These are phyloP conservation scores for Augochlora pura DNA, from an alignment of 1,140 invertebrate species.

Conservation along the genomic window DNA sequence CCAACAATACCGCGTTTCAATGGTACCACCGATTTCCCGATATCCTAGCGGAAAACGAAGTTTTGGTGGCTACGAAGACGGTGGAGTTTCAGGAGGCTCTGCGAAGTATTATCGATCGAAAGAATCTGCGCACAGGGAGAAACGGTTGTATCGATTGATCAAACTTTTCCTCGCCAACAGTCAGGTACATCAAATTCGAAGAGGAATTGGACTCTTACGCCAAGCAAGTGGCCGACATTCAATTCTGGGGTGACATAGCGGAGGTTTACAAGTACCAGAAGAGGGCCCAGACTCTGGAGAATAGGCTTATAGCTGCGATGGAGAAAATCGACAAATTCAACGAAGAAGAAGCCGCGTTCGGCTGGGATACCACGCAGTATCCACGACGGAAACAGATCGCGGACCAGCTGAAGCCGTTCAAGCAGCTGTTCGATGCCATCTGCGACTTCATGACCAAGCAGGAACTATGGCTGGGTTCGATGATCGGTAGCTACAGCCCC, in stretches of 20 bases:
- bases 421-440: conserved; percentile 92
- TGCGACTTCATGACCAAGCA: conserved; percentile 92
- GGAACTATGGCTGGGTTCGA: conserved; percentile 90
- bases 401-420: conserved; percentile 90
- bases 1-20: conserved; percentile 90
- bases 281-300: conserved; percentile 87
- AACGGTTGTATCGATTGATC: not conserved
- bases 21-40: conserved; percentile 91
- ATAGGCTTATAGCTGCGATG: conserved; percentile 85
- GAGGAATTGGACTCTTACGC: conserved; percentile 91
- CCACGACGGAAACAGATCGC: conserved; percentile 88
- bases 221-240: conserved; percentile 91
- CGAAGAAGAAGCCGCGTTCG: conserved; percentile 93
- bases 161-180: conserved; percentile 72
- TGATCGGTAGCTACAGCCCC: conserved; percentile 91
- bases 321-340: conserved; percentile 95
- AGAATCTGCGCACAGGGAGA: not conserved
- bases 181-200: conserved; percentile 85
- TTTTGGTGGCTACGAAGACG: conserved; percentile 90
- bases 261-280: conserved; percentile 91
- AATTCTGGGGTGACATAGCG: conserved; percentile 91
- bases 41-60: conserved; percentile 89
- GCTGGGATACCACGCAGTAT: conserved; percentile 94
- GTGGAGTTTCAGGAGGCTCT: conserved; percentile 92
- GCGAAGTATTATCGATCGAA: conserved; percentile 75